Conservation (phyloP, 2,113 vertebrate species). For the Rhagologus leucostigma region DNA sequence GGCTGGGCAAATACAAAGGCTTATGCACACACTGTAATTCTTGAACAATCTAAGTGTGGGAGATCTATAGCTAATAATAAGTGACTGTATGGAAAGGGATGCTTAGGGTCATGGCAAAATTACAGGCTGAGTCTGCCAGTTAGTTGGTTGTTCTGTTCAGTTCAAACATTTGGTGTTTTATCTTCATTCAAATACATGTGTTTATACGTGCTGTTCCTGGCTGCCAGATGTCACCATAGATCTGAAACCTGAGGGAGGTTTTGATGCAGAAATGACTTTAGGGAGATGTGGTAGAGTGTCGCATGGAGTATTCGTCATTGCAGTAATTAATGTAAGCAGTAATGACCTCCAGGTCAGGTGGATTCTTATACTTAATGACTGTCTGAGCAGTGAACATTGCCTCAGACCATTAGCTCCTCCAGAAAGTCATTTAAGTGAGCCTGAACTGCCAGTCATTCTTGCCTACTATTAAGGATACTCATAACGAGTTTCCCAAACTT, state of each 20-base stretch:
- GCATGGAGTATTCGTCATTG: neutral
- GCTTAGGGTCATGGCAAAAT: neutral
- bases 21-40: neutral
- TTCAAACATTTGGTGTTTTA: neutral
- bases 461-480: neutral
- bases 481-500: neutral
- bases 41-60: neutral
- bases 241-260: neutral
- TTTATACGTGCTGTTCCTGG: neutral
- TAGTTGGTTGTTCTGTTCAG: neutral
- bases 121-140: neutral
- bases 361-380: slow-evolving; percentile 12
- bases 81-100: neutral
- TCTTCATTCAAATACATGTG: neutral
- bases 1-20: neutral
- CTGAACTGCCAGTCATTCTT: neutral
- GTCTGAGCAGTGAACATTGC: neutral
- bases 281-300: neutral
- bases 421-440: neutral
- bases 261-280: neutral
- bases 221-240: neutral
- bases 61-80: neutral
- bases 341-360: slow-evolving; percentile 18
- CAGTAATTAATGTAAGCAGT: neutral
- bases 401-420: neutral